Base-by-base conservation (phyloP, 2,797 vertebrate species). In the Emys orbicularis region DNA sequence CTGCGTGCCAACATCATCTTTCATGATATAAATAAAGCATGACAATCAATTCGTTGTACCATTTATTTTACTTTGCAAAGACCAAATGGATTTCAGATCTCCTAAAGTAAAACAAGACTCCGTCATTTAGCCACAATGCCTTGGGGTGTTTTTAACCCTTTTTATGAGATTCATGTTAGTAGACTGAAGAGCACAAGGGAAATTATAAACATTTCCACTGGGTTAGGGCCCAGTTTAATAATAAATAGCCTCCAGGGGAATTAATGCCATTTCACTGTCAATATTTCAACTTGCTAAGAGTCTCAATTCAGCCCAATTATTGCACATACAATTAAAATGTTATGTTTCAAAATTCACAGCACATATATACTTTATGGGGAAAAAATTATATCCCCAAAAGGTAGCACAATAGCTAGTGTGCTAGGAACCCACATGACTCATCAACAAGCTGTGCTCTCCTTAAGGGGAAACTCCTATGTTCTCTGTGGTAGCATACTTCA, bases 1-100 rank as follows among this genome's bases (percentile, higher is more conserved):
- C 87, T 90, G 31, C 25, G 29, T 80, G 52, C 8, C 88, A 76
- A 87, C 41, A 81, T 79, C 76, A 53, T 79, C 82, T 68, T 59
- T 80, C 72, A 23, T 52, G 83, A 83, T 56, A 79, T 83, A 91
- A 80, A 80, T 44, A 88, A 94, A 91, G n/a, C 21, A 82, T 87
- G 54, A 56, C 29, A 93, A 88, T 2, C 37, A 84, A 72, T 25
- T 65, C 1, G 3, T 57, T 44, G 16, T 47, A 57, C 12, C 83
- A 82, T 74, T 84, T 90, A 85, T 83, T 92, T 94, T 92, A 34
- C 7, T 52, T 80, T 90, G 54, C 52, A 93, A 90, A 92, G 44
- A 76, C 90, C 74, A 84, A 86, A 44, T 44, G 72, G 77, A 27
- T 83, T 79, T n/a, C 59, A 74, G 57, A 91, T 50, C n/a, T 65